Evolutionary conservation across 2,797 vertebrate genomes (phyloP).

Genomic region (Steatocranus sp.): DNA sequence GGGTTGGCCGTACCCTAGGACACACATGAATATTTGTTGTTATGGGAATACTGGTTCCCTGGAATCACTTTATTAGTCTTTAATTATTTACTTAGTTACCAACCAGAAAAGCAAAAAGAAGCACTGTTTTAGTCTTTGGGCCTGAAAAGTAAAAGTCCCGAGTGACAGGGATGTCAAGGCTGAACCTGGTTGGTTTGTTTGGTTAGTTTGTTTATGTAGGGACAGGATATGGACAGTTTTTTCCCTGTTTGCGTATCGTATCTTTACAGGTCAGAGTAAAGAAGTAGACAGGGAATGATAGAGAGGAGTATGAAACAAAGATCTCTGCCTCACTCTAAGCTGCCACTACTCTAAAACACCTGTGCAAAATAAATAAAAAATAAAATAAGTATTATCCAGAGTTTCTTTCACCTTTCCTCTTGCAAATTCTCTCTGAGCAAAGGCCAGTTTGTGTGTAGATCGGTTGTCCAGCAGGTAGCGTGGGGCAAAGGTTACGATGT

Average conservation of each 20-base stretch:
- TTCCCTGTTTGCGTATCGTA: not conserved
- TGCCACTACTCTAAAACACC: not conserved
- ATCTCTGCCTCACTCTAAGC: not conserved
- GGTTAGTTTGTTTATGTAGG: not conserved
- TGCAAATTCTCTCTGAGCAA: constrained; percentile 94
- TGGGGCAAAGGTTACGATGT: constrained; percentile 94
- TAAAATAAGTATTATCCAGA: not conserved
- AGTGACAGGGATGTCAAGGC: not conserved
- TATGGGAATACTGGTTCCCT: not conserved
- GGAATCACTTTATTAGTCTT: not conserved
- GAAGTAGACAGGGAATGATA: not conserved
- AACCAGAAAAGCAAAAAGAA: not conserved
- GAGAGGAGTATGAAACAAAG: not conserved
- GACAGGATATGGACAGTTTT: not conserved
- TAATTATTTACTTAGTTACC: not conserved
- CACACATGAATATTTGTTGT: not conserved
- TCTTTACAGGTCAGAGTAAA: not conserved
- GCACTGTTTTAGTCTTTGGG: not conserved
- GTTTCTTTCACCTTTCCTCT: constrained; percentile 84
- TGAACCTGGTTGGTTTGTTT: not conserved
- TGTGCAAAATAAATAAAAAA: not conserved
- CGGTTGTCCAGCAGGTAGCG: constrained; percentile 94
- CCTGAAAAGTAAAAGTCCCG: not conserved
- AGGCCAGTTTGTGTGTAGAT: constrained; percentile 90
- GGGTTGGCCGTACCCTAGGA: constrained; percentile 86